These are phyloP conservation scores for Saguinus imperator DNA, from an alignment of 2,113 vertebrate genomes.

Conservation along the genomic window DNA sequence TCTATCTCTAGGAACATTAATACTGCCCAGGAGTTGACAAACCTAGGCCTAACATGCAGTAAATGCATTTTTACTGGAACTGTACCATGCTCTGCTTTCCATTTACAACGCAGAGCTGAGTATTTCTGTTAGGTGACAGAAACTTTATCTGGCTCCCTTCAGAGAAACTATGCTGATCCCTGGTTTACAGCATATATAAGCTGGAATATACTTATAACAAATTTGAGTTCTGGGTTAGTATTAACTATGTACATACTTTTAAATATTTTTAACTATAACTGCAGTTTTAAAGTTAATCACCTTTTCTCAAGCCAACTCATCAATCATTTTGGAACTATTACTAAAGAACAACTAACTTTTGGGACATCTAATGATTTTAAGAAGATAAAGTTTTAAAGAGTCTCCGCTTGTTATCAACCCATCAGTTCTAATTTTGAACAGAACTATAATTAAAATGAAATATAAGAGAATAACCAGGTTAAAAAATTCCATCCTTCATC, in stretches of 20 bases:
- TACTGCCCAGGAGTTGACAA: fast-evolving
- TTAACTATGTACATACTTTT: background rate
- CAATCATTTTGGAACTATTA: background rate
- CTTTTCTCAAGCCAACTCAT: constrained; percentile 44
- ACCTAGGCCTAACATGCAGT: background rate
- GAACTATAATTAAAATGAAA: background rate
- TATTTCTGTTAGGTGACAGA: background rate
- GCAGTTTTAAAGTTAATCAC: background rate
- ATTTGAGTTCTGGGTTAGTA: background rate
- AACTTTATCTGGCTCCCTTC: background rate
- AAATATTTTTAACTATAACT: background rate
- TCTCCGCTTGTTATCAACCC: background rate
- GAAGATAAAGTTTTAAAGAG: background rate
- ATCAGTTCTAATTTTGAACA: constrained; percentile 29
- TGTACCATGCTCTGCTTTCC: background rate
- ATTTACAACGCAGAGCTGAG: background rate
- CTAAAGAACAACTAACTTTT: background rate
- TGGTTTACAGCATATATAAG: background rate
- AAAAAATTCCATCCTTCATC: background rate
- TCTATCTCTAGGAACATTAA: background rate
- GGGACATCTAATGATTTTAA: background rate
- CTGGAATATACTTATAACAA: background rate
- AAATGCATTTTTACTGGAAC: background rate
- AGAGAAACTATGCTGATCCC: background rate
- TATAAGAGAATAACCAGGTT: background rate